Base-by-base conservation (phyloP, 2,888 invertebrate species). In the Odontothrips loti region DNA sequence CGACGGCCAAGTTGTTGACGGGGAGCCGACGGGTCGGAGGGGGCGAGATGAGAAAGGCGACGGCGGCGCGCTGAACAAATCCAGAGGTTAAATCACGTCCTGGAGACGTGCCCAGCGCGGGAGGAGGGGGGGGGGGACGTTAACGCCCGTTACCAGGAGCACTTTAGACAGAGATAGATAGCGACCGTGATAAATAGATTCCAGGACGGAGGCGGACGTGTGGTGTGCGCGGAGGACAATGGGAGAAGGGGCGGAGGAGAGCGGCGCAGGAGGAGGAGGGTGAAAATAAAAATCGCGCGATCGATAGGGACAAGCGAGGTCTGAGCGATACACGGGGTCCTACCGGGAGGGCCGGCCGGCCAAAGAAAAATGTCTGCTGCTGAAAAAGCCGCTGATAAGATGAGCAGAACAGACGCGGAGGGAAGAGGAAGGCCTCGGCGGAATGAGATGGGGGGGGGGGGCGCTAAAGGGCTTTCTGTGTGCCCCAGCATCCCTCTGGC, bases 101-200 rank as follows among this genome's bases (percentile, higher is more conserved):
- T 6, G 68, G 68, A 20, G 23, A 68, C 68, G 68, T 68, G 68
- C 68, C 9, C 1, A 10, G 68, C 23, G 58, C 6, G 58, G 23
- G 68, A n/a, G 68, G 23, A 27, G 27, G 11, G 27, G 27, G 68
- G 68, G 68, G 11, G 27, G 23, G 68, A 27, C 68, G 68, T 75
- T 75, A 75, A 75, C 68, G 68, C 68, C 68, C 68, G 68, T 75
- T 75, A 75, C 68, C 68, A 58, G 58, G 15, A 58, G 58, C 58
- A 75, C 68, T 75, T 75, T 75, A 75, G 68, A 75, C 68, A 75
- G 68, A 75, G 68, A 75, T 27, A 27, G 68, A 75, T 75, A 75
- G 68, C 27, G 68, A 12, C 68, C 68, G 68, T 75, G 68, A 75
- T 75, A 75, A 75, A 75, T 75, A 75, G 68, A 75, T 27, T 75